A percentile compares a stretch with the other conserved stretches of the same genome.
These are phyloP conservation scores for Oceanodroma leucorhoa DNA, from an alignment of 2,797 vertebrate species.

Conservation along the genomic window DNA sequence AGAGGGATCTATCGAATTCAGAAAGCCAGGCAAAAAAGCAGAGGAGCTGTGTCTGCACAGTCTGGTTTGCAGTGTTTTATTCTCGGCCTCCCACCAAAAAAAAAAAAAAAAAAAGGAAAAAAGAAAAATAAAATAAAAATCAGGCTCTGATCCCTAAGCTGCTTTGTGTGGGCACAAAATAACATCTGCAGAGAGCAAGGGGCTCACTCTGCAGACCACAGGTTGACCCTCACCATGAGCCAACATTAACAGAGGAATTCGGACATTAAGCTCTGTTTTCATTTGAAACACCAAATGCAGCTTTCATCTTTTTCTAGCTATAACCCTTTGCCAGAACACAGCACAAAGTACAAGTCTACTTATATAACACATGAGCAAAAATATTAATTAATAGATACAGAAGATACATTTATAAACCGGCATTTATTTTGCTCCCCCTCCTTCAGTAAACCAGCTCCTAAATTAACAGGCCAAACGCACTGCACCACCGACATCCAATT, in stretches of 20 bases:
- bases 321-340: not conserved
- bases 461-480: constrained; percentile 31
- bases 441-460: not conserved
- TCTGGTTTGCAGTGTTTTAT: not conserved
- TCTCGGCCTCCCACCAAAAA: not conserved
- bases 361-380: constrained; percentile 25
- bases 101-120: not conserved
- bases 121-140: not conserved
- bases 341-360: constrained; percentile 6
- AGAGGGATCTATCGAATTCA: not conserved
- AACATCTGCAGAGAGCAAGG: constrained; percentile 47
- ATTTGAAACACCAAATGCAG: constrained; percentile 43
- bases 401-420: not conserved
- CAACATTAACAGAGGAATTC: constrained; percentile 49
- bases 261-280: constrained; percentile 31
- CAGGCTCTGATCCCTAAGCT: not conserved
- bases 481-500: not conserved
- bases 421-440: constrained; percentile 21
- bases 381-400: constrained; percentile 41
- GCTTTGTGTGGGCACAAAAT: not conserved
- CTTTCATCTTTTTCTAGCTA: constrained; percentile 40
- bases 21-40: not conserved
- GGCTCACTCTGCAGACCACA: not conserved
- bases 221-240: constrained; percentile 1
- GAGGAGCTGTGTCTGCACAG: not conserved